Evolutionary conservation across 2,113 vertebrate genomes (phyloP), one percentile per base, ranked within the genome.

Genomic region (Nanorana parkeri): DNA sequence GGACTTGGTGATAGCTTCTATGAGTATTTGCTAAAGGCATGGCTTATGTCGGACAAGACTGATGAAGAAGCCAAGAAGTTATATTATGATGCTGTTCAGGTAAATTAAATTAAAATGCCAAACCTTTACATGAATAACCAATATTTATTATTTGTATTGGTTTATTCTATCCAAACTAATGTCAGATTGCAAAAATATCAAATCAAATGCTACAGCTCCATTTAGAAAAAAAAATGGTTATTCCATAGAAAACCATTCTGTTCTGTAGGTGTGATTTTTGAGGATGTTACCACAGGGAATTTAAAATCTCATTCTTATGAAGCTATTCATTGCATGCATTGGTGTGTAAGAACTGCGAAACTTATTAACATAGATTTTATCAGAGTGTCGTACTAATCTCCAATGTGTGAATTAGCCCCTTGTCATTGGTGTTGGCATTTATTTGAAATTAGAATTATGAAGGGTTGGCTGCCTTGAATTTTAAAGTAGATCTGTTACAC

Each of bases 1-100:
- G 97, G 97, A 47, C 95, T 99, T 56, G 97, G 97, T 24, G 97
- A 99, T 88, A 99, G 97, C 83, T 99, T 99, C 92, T 99, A 99
- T 88, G 97, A 99, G 86, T 99, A 99, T 90, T 94, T 99, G 90
- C 95, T 99, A 17, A 99, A 99, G 92, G 96, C 97, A 78, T 99
- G 97, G 97, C 88, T 99, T 85, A 99, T 99, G 96, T 98, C 96
- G 20, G 96, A 96, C 93, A 98, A 94, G 92, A 95, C 91, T 29
- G 97, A 99, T 88, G 93, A 97, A 86, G 96, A 99, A 75, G 97
- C 92, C 84, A 97, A 95, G 91, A 96, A 95, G 89, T 96, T 99
- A 92, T 99, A 99, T 93, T 99, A 97, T 28, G 95, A 97, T 60
- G 94, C 97, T 81, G 90, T 99, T 88, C 95, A 97, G 97, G 97